Percentiles rank a stretch among this genome's conserved stretches.
Conservation (phyloP, 2,888 invertebrate species). For the Pollenia angustigena region DNA sequence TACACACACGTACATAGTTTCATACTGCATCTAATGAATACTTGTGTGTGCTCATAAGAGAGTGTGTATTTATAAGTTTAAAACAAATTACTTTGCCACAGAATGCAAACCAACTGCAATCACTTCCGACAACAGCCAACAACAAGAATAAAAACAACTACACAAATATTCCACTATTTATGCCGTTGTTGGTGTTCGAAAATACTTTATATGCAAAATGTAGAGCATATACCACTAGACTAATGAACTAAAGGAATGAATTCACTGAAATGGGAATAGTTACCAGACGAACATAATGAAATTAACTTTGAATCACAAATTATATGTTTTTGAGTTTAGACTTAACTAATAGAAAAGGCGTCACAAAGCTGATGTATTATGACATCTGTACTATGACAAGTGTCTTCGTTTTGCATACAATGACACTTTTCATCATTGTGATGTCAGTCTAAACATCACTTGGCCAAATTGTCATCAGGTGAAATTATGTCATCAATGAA, state of each 20-base stretch:
- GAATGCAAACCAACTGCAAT: slow-evolving; percentile 71
- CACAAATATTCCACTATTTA: slow-evolving; percentile 22
- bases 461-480: too few species aligned
- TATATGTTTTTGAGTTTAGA: too few species aligned
- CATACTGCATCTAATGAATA: neutral
- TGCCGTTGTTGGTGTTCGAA: neutral
- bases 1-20: neutral
- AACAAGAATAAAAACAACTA: neutral
- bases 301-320: too few species aligned
- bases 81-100: slow-evolving; percentile 71
- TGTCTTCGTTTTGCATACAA: too few species aligned
- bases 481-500: too few species aligned
- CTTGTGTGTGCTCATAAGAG: neutral
- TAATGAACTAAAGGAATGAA: slow-evolving; percentile 30
- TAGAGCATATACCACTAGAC: slow-evolving; percentile 17
- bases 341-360: too few species aligned
- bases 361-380: neutral
- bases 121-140: slow-evolving; percentile 59
- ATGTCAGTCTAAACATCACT: too few species aligned
- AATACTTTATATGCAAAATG: slow-evolving; percentile 42
- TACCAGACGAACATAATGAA: too few species aligned
- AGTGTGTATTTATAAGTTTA: slow-evolving; percentile 15
- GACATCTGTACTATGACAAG: neutral
- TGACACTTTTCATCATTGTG: too few species aligned
- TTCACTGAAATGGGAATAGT: neutral